These are phyloP conservation scores for Umimayanthus kanabou DNA, from an alignment of 92 coral and sea anemone genomes.

Conservation along the genomic window DNA sequence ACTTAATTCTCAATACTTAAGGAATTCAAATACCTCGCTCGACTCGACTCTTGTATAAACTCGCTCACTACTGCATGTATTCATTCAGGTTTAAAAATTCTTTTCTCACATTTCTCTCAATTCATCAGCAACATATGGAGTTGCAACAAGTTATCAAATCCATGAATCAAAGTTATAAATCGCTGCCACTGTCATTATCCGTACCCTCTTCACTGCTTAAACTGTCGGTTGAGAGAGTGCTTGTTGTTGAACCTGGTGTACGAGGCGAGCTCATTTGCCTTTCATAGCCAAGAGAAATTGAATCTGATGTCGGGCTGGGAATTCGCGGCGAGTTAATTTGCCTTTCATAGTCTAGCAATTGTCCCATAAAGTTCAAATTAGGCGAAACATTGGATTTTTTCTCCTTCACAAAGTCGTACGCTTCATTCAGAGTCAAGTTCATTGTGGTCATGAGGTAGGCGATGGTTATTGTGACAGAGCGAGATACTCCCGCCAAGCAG, in stretches of 20 bases:
- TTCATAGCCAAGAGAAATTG: constrained; percentile 70
- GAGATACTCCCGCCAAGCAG: constrained; percentile 94
- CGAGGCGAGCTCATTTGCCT: constrained; percentile 60
- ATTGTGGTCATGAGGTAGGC: constrained; percentile 91
- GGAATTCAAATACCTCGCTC: not conserved
- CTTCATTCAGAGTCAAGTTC: constrained; percentile 84
- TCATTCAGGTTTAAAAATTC: not conserved
- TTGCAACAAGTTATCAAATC: constrained; percentile 6
- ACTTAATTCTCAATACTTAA: too few species aligned
- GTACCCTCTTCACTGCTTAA: constrained; percentile 69
- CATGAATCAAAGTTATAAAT: constrained; percentile 2
- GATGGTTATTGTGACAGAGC: constrained; percentile 93
- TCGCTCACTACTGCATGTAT: not conserved
- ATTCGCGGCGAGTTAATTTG: constrained; percentile 72
- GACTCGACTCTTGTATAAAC: too few species aligned
- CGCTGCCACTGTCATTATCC: constrained; percentile 36
- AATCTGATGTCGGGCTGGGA: constrained; percentile 82
- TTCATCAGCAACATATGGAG: not conserved
- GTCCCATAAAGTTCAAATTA: constrained; percentile 99
- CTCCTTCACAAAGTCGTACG: constrained; percentile 96
- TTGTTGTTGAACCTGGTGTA: constrained; percentile 78
- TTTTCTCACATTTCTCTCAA: not conserved
- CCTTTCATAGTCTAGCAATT: constrained; percentile 90
- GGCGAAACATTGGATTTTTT: constrained; percentile 97
- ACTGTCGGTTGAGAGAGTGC: constrained; percentile 87